Base-by-base conservation (phyloP, 2,113 vertebrate genomes). In the Anseranas semipalmata region DNA sequence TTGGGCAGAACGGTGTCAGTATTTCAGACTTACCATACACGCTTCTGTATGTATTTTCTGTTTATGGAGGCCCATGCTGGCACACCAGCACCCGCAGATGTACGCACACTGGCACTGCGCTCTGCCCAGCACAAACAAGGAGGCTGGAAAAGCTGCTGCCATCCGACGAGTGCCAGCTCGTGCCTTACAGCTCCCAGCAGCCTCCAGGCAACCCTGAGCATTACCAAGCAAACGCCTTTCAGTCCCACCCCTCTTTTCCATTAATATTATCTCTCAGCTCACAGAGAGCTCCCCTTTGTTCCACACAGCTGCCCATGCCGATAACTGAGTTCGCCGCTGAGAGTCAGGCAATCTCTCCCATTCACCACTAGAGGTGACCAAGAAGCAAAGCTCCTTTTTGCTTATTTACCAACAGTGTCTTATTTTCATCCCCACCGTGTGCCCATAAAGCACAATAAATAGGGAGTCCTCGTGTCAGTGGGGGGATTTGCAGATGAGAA, bases 121-220 rank as follows among this genome's bases (percentile, higher is more conserved):
- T 43, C 78, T 91, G 74, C 59, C 33, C 21, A 5, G 12, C 0
- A 0, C 5, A 15, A 41, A 8, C 1, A 15, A 0, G 0, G 45
- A 58, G 50, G 17, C 39, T 60, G 41, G 24, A 3, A 84, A 67
- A 66, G 68, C 55, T 92, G 45, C 30, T 60, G 45, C 35, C 85
- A 8, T 35, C 60, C 48, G 15, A 24, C 0, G 0, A 10, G 32
- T 7, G 3, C 63, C 43, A 56, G 63, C 53, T 79, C 27, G 4
- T 5, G 48, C n/a, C 80, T 53, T 19, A 14, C 46, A 73, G 82
- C 62, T 83, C 46, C 53, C 58, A n/a, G 27, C 7, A 79, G 55
- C 76, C 77, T 18, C 5, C 39, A 25, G 9, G 32, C 7, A 86
- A 33, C 59, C 45, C 28, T 32, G 45, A 55, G 28, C 27, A 32